Percentiles rank a stretch among this genome's conserved stretches.
phyloP scores from a whole-genome alignment of 2,888 invertebrate genomes.

The Nomada fabriciana region DNA sequence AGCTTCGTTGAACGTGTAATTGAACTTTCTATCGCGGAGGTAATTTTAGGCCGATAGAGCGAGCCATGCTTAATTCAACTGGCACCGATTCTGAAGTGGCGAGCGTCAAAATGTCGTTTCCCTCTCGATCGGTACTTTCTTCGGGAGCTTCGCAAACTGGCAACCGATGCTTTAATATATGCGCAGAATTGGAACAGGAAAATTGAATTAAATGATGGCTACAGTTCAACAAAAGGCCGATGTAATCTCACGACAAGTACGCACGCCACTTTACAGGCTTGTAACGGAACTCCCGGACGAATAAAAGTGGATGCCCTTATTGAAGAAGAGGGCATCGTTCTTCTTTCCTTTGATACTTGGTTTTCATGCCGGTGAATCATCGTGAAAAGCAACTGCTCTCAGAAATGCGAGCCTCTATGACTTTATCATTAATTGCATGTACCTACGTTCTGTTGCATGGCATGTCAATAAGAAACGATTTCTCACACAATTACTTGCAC shows the following conservation, averaged over 20 bases:
- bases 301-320: slow-evolving; percentile 47
- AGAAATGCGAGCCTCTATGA: slow-evolving; percentile 10
- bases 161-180: slow-evolving; percentile 36
- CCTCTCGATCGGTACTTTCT: slow-evolving; percentile 34
- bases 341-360: slow-evolving; percentile 38
- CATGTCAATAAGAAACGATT: neutral
- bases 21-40: slow-evolving; percentile 6
- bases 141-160: neutral
- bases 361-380: slow-evolving; percentile 31
- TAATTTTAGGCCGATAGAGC: slow-evolving; percentile 4
- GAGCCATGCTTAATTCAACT: slow-evolving; percentile 8
- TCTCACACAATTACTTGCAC: neutral
- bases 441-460: neutral
- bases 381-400: slow-evolving; percentile 15
- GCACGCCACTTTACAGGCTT: slow-evolving; percentile 44
- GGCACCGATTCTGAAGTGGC: slow-evolving; percentile 18
- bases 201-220: slow-evolving; percentile 52
- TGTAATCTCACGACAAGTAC: slow-evolving; percentile 50
- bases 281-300: slow-evolving; percentile 47
- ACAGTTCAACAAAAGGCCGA: slow-evolving; percentile 46
- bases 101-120: slow-evolving; percentile 31
- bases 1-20: neutral
- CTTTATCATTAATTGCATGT: slow-evolving; percentile 32
- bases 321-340: slow-evolving; percentile 34
- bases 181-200: slow-evolving; percentile 38